phyloP scores from a whole-genome alignment of 2,797 vertebrate genomes.

The Clarias platycephalus region DNA sequence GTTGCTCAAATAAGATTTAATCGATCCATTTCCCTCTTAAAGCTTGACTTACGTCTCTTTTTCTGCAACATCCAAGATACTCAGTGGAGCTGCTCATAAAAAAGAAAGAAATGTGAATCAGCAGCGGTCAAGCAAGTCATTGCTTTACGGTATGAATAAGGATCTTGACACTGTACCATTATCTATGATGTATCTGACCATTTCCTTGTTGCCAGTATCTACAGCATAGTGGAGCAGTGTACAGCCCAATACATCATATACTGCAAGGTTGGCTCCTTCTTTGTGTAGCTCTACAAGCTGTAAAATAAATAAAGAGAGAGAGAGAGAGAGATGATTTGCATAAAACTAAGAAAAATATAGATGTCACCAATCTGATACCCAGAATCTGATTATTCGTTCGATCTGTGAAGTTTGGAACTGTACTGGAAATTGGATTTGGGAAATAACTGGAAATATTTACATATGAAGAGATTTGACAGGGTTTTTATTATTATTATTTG shows the following conservation, averaged over 20 bases:
- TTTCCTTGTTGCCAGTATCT: slow-evolving; percentile 81
- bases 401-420: too few relatives aligned
- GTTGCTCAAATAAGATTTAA: not conserved
- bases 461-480: not conserved
- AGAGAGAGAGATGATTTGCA: slow-evolving; percentile 8
- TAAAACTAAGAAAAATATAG: not conserved
- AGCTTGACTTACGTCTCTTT: slow-evolving; percentile 81
- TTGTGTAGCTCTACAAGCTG: slow-evolving; percentile 84
- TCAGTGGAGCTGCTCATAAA: slow-evolving; percentile 75
- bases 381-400: not conserved
- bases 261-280: slow-evolving; percentile 78
- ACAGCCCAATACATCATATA: slow-evolving; percentile 77
- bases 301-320: not conserved
- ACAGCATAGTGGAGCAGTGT: slow-evolving; percentile 89
- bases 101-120: not conserved
- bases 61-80: slow-evolving; percentile 85
- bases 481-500: too few relatives aligned
- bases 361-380: not conserved
- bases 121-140: not conserved
- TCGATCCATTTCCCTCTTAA: not conserved
- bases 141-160: not conserved
- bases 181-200: slow-evolving; percentile 87
- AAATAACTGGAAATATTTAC: not conserved
- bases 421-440: not conserved
- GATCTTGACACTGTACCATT: slow-evolving; percentile 73